phyloP scores from a whole-genome alignment of 2,113 vertebrate genomes.

The Thunnus maccoyii region DNA sequence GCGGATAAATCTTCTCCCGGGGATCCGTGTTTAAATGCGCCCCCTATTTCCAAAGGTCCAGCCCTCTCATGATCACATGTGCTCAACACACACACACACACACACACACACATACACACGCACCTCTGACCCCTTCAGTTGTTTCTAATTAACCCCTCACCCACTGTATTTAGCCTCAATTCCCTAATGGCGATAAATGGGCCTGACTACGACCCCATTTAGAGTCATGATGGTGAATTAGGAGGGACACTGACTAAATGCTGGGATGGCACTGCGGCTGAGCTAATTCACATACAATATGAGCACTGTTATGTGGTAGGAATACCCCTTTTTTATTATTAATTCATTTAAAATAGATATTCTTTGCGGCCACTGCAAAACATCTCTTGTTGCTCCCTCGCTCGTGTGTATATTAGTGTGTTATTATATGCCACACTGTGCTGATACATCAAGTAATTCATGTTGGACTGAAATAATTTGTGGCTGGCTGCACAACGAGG shows the following conservation, averaged over 20 bases:
- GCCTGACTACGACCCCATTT: constrained; percentile 88
- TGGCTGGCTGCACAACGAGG: constrained; percentile 20
- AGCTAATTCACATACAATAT: constrained; percentile 6
- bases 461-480: constrained; percentile 29
- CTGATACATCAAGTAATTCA: constrained; percentile 13
- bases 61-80: constrained; percentile 90
- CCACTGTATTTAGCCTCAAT: constrained; percentile 84
- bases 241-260: constrained; percentile 58
- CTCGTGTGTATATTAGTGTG: not conserved
- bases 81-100: constrained; percentile 39
- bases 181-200: constrained; percentile 90
- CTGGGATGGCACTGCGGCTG: constrained; percentile 9
- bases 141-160: constrained; percentile 97
- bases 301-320: not conserved
- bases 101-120: constrained; percentile 31
- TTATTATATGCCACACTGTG: not conserved
- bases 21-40: constrained; percentile 86
- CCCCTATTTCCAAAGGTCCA: constrained; percentile 87
- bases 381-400: not conserved
- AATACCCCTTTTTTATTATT: not conserved
- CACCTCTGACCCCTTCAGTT: constrained; percentile 88
- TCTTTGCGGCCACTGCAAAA: not conserved
- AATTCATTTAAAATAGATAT: not conserved
- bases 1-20: constrained; percentile 96
- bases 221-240: constrained; percentile 71